These are phyloP conservation scores for Catostomus latipinnis DNA, from an alignment of 2,797 vertebrate genomes.

Conservation along the genomic window DNA sequence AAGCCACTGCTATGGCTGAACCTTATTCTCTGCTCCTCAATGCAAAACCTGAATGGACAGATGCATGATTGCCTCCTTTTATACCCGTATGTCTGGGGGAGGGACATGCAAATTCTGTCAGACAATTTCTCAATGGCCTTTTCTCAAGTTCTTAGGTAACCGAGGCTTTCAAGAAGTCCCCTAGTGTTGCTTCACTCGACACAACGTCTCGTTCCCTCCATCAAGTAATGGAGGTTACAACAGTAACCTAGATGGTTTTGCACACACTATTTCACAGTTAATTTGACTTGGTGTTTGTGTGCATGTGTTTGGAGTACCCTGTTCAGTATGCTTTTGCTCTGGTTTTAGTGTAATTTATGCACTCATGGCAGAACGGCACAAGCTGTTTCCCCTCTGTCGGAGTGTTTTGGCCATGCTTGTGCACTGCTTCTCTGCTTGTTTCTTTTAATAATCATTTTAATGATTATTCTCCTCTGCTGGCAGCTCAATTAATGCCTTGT, in stretches of 20 bases:
- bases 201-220: no score
- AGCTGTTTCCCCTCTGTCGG: conserved; percentile 55
- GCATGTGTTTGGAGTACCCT: conserved; percentile 33
- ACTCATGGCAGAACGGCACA: conserved; percentile 50
- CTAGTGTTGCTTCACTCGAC: no score
- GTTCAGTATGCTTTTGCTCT: conserved; percentile 32
- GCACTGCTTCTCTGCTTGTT: conserved; percentile 71
- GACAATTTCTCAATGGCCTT: no score
- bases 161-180: no score
- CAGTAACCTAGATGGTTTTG: background rate
- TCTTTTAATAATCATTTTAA: conserved; percentile 84
- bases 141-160: no score
- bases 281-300: conserved; percentile 39
- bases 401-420: conserved; percentile 71
- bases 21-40: no score
- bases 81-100: no score
- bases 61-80: no score
- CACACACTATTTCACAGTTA: conserved; percentile 2
- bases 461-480: conserved; percentile 74
- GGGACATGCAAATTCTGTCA: no score
- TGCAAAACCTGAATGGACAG: no score
- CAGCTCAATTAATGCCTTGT: conserved; percentile 67
- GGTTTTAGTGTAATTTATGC: conserved; percentile 39
- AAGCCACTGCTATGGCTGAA: no score
- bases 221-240: no score